Percentiles rank a stretch among this genome's conserved stretches.
Conservation (phyloP, 2,888 invertebrate species). For the Drosophila hamatofila region DNA sequence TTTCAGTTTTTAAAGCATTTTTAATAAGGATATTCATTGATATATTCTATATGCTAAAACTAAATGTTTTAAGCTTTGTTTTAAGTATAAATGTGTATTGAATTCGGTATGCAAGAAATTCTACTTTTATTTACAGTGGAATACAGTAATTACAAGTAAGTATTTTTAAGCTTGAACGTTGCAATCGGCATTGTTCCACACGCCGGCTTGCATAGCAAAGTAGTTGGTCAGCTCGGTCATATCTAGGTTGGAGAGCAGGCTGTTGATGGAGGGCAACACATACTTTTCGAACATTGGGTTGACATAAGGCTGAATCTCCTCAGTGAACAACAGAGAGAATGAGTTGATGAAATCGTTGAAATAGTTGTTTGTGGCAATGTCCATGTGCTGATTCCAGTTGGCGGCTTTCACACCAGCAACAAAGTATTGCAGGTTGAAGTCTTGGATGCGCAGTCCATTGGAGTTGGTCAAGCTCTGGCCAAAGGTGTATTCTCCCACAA, state of each 20-base stretch:
- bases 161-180: conserved; percentile 13
- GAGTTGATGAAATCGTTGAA: conserved; percentile 57
- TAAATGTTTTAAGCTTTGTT: too few relatives aligned
- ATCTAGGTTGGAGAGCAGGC: conserved; percentile 36
- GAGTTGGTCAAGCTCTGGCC: conserved; percentile 34
- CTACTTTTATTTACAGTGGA: too few relatives aligned
- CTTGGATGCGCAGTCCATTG: conserved; percentile 58
- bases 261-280: conserved; percentile 50
- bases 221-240: conserved; percentile 30
- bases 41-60: too few relatives aligned
- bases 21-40: too few relatives aligned
- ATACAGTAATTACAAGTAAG: too few relatives aligned
- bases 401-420: conserved; percentile 54
- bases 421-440: conserved; percentile 57
- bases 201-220: conserved; percentile 25
- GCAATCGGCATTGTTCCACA: conserved; percentile 41
- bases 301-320: conserved; percentile 61
- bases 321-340: conserved; percentile 37
- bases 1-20: too few relatives aligned
- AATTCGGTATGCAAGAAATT: too few relatives aligned
- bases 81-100: too few relatives aligned
- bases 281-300: conserved; percentile 19
- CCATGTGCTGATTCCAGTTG: conserved; percentile 66
- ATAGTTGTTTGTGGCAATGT: conserved; percentile 70
- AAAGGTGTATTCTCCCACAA: conserved; percentile 55